phyloP scores from a whole-genome alignment of 2,888 invertebrate genomes.

The Sarcophaga caerulescens region DNA sequence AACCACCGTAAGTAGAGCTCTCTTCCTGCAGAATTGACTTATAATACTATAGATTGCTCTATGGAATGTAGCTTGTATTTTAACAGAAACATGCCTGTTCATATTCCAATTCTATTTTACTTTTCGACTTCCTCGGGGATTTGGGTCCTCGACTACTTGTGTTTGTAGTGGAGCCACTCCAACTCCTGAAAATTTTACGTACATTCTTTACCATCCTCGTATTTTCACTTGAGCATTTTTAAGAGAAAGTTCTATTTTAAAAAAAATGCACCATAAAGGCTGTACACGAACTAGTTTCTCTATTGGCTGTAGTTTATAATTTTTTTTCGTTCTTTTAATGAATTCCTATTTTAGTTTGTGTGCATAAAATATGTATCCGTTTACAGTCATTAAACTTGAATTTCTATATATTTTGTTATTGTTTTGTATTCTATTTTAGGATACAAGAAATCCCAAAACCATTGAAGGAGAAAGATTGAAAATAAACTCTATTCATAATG shows the following conservation, averaged over 20 bases:
- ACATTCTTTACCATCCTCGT: background rate
- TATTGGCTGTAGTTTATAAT: background rate
- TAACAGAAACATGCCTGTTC: no score
- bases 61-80: no score
- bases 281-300: background rate
- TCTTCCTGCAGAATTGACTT: no score
- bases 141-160: no score
- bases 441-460: conserved; percentile 16
- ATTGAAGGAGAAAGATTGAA: conserved; percentile 42
- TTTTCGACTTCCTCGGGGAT: no score
- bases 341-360: no score
- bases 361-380: background rate
- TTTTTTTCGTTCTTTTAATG: no score
- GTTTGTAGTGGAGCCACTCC: no score
- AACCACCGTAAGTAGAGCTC: no score
- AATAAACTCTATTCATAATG: conserved; percentile 55
- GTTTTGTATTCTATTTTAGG: background rate
- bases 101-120: no score
- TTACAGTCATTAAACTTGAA: background rate
- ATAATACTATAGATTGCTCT: no score
- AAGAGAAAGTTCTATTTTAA: background rate
- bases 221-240: background rate
- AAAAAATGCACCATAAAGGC: background rate
- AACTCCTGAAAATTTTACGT: no score
- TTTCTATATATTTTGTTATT: background rate